phyloP scores from a whole-genome alignment of 2,113 vertebrate species.

The Probosciger aterrimus region DNA sequence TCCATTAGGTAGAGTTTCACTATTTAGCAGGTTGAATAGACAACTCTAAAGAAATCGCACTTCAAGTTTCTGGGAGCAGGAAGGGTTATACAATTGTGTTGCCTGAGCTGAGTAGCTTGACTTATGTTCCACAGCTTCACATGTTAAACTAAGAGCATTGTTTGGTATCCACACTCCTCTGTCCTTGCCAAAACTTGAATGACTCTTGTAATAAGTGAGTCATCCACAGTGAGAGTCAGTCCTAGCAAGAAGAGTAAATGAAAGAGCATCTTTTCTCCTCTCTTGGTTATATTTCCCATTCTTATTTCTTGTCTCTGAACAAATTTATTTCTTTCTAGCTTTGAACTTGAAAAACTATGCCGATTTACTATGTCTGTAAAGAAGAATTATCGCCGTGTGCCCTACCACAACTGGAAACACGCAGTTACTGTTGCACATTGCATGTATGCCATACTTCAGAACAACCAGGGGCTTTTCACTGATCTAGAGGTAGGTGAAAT shows the following conservation, averaged over 20 bases:
- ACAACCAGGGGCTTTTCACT: constrained; percentile 85
- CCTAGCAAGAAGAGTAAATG: not conserved
- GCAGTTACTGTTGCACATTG: constrained; percentile 94
- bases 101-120: not conserved
- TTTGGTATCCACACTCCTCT: not conserved
- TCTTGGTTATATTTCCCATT: not conserved
- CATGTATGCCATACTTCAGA: constrained; percentile 96
- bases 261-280: not conserved
- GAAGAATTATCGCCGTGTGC: constrained; percentile 96
- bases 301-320: not conserved
- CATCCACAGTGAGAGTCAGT: not conserved
- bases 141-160: not conserved
- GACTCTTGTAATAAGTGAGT: not conserved
- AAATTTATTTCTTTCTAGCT: constrained; percentile 72
- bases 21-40: not conserved
- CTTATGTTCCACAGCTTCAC: not conserved
- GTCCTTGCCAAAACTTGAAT: not conserved
- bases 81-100: not conserved
- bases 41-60: not conserved
- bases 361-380: constrained; percentile 98
- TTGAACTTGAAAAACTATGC: constrained; percentile 95
- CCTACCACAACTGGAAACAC: constrained; percentile 99
- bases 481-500: constrained; percentile 87
- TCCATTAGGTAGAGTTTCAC: not conserved
- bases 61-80: not conserved